A percentile compares a stretch with the other conserved stretches of the same genome.
These are phyloP conservation scores for Malacoraja senta DNA, from an alignment of 2,797 vertebrate species.

Conservation along the genomic window DNA sequence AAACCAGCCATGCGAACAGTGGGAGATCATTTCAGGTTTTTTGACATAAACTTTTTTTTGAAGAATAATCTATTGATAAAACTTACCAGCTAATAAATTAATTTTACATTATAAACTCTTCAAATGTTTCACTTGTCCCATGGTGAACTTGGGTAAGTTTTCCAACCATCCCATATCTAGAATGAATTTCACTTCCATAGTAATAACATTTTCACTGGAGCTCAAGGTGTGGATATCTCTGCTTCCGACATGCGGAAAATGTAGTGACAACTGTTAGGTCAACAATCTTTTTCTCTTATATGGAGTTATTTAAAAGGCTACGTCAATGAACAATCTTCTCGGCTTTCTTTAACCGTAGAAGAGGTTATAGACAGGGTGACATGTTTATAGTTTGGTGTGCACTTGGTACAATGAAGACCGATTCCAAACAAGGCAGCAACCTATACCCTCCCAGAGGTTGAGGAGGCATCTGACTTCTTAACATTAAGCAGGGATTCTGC, in stretches of 20 bases:
- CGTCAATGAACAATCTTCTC: neutral
- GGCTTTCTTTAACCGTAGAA: neutral
- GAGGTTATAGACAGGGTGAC: neutral
- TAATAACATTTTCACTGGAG: slow-evolving; percentile 18
- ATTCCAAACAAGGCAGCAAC: neutral
- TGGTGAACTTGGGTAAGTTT: slow-evolving; percentile 12
- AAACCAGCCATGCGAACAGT: neutral
- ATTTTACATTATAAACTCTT: slow-evolving; percentile 1
- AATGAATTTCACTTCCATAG: slow-evolving; percentile 16
- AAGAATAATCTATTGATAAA: neutral
- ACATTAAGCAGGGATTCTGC: neutral
- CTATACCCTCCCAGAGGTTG: too few species aligned
- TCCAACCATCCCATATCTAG: neutral
- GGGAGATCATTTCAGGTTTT: neutral
- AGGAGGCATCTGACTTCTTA: neutral
- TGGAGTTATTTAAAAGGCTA: neutral
- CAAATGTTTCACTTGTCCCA: slow-evolving; percentile 12
- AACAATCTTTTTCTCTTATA: slow-evolving; percentile 24
- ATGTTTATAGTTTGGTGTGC: neutral
- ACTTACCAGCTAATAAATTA: slow-evolving; percentile 24
- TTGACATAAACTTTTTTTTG: neutral
- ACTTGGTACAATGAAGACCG: neutral
- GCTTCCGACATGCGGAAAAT: too few species aligned
- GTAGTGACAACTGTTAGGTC: slow-evolving; percentile 21
- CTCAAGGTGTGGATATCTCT: slow-evolving; percentile 15